A percentile compares a stretch with the other conserved stretches of the same genome.
These are phyloP conservation scores for Pinna nobilis DNA, from an alignment of 1,140 invertebrate genomes.

Conservation along the genomic window DNA sequence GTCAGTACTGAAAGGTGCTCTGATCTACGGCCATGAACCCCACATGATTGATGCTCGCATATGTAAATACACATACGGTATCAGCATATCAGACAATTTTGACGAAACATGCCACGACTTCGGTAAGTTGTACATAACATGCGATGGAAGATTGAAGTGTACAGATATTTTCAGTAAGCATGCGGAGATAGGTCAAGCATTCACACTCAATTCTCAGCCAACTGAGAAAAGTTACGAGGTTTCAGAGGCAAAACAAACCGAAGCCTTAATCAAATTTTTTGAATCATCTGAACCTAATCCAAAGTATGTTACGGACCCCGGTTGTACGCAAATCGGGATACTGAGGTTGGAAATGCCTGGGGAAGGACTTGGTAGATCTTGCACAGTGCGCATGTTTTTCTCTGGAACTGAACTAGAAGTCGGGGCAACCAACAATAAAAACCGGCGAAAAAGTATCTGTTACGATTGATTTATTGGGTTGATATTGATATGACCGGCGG, in stretches of 20 bases:
- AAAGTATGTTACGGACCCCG: conserved; percentile 33
- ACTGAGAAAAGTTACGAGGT: conserved; percentile 17
- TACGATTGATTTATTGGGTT: too few relatives aligned
- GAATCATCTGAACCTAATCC: conserved; percentile 24
- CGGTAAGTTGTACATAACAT: background rate
- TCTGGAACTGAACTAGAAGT: conserved; percentile 50
- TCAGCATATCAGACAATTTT: conserved; percentile 22
- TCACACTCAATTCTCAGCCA: conserved; percentile 6
- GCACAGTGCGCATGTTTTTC: conserved; percentile 41
- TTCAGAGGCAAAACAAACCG: background rate
- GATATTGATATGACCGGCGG: too few relatives aligned
- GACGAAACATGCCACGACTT: conserved; percentile 16
- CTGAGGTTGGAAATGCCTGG: conserved; percentile 39
- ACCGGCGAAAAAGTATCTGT: too few relatives aligned
- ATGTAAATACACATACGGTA: conserved; percentile 24
- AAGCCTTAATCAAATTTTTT: conserved; percentile 26
- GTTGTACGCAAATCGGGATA: conserved; percentile 34
- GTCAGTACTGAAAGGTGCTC: conserved; percentile 32
- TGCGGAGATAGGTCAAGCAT: conserved; percentile 37
- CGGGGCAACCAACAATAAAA: too few relatives aligned
- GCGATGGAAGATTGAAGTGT: conserved; percentile 32
- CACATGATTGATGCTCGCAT: background rate
- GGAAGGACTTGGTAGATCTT: conserved; percentile 8
- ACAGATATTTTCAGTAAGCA: conserved; percentile 43
- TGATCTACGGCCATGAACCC: conserved; percentile 24